Percentiles rank a stretch among this genome's conserved stretches.
phyloP scores from a whole-genome alignment of 2,113 vertebrate genomes.

The Xyrauchen texanus region DNA sequence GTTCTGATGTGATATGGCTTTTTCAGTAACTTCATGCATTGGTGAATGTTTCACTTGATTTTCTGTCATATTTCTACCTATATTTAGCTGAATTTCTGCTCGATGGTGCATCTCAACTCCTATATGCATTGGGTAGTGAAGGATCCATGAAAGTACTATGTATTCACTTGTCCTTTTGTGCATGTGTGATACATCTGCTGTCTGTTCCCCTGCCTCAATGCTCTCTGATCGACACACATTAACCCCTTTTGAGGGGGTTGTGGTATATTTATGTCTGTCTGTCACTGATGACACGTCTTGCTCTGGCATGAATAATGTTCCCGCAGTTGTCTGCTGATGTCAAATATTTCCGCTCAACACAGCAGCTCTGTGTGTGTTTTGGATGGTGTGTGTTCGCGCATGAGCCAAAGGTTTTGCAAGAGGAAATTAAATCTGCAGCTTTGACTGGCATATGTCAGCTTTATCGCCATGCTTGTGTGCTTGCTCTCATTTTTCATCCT shows the following conservation, averaged over 20 bases:
- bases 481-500: neutral
- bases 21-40: neutral
- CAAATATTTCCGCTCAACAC: conserved; percentile 43
- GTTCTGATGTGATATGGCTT: neutral
- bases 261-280: conserved; percentile 73
- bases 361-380: conserved; percentile 22
- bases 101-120: neutral
- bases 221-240: conserved; percentile 71
- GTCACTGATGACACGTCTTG: conserved; percentile 66
- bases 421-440: conserved; percentile 64
- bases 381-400: conserved; percentile 38
- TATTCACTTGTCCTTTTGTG: neutral
- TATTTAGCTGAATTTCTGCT: neutral
- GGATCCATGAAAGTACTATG: neutral
- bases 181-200: conserved; percentile 14
- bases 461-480: neutral
- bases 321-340: conserved; percentile 65
- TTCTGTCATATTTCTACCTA: neutral
- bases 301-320: conserved; percentile 70
- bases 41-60: conserved; percentile 7
- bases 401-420: conserved; percentile 51
- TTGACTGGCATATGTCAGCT: conserved; percentile 66
- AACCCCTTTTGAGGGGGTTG: conserved; percentile 70
- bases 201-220: conserved; percentile 13
- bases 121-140: neutral